phyloP scores from a whole-genome alignment of 2,797 vertebrate species.

The Salmo trutta region DNA sequence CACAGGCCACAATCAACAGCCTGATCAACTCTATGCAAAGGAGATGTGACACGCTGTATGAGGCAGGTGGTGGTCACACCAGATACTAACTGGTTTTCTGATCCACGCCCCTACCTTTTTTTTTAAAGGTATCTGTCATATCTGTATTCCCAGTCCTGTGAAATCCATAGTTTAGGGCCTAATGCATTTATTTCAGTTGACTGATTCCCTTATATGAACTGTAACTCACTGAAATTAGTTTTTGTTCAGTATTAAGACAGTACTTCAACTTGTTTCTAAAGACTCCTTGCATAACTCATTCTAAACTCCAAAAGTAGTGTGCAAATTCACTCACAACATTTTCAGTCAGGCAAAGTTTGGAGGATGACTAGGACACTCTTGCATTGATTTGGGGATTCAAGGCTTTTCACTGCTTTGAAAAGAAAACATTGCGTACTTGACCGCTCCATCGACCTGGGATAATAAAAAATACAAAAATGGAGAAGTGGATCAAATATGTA shows the following conservation, averaged over 20 bases:
- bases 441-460: constrained; percentile 10
- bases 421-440: constrained; percentile 10
- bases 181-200: too few species aligned
- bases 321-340: neutral
- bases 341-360: neutral
- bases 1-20: too few species aligned
- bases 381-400: neutral
- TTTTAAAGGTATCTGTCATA: too few species aligned
- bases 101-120: too few species aligned
- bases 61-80: too few species aligned
- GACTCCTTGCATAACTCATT: neutral
- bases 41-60: too few species aligned
- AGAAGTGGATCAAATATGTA: neutral
- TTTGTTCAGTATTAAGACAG: neutral
- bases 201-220: too few species aligned
- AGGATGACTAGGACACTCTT: neutral
- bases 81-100: too few species aligned
- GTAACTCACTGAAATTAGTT: neutral
- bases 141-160: too few species aligned
- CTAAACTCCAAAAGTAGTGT: constrained; percentile 1
- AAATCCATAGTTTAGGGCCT: too few species aligned
- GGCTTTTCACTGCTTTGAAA: constrained; percentile 29
- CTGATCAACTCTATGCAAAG: too few species aligned
- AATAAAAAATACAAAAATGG: neutral
- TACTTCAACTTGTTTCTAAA: neutral